Conservation (phyloP, 2,797 vertebrate genomes). For the Phalanger gymnotis region DNA sequence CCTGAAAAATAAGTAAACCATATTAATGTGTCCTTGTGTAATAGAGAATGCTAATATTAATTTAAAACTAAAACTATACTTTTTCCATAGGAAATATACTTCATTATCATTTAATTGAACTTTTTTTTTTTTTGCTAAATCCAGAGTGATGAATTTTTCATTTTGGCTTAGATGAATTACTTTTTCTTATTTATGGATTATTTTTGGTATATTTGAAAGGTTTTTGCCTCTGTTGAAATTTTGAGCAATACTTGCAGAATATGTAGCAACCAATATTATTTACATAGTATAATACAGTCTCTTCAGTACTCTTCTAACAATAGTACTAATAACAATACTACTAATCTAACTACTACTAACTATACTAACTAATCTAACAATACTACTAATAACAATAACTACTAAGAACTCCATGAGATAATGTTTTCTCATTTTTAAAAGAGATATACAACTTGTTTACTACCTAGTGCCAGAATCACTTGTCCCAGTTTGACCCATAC, state of each 20-base stretch:
- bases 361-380: no score
- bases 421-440: neutral
- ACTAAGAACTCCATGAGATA: neutral
- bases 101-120: slow-evolving; percentile 9
- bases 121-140: slow-evolving; percentile 20
- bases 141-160: neutral
- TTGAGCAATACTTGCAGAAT: neutral
- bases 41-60: slow-evolving; percentile 43
- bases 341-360: no score
- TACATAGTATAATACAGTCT: neutral
- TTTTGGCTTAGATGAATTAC: slow-evolving; percentile 38
- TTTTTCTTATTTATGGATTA: slow-evolving; percentile 46
- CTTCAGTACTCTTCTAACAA: neutral
- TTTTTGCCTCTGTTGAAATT: neutral
- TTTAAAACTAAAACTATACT: neutral
- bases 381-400: no score
- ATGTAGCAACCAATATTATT: neutral
- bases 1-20: slow-evolving; percentile 41
- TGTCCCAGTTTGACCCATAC: neutral
- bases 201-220: slow-evolving; percentile 10
- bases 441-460: neutral
- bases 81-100: slow-evolving; percentile 9
- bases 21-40: slow-evolving; percentile 4
- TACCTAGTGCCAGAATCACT: slow-evolving; percentile 19
- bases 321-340: no score